These are phyloP conservation scores for Crotalus horridus DNA, from an alignment of 2,113 vertebrate genomes.

Conservation along the genomic window DNA sequence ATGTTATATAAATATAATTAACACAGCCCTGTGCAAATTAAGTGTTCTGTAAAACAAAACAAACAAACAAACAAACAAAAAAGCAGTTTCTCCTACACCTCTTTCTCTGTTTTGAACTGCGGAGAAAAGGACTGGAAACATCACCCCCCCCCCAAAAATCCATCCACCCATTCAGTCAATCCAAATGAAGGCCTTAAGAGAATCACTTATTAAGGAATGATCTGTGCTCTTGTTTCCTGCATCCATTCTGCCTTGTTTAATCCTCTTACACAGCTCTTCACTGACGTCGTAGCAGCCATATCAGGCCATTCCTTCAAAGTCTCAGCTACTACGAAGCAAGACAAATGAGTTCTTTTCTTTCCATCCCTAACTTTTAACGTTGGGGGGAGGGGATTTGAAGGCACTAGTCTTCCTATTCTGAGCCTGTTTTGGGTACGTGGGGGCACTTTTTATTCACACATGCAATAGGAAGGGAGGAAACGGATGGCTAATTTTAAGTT, in stretches of 20 bases:
- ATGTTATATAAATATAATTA: neutral
- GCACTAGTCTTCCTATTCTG: neutral
- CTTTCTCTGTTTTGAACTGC: neutral
- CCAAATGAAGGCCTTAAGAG: neutral
- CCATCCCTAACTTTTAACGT: neutral
- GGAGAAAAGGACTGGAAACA: neutral
- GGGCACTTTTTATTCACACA: neutral
- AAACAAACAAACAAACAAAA: neutral
- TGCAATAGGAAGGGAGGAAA: neutral
- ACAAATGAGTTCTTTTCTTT: neutral
- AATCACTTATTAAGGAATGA: conserved; percentile 29
- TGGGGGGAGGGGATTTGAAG: no score
- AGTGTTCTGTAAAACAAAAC: neutral
- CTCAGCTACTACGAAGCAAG: neutral
- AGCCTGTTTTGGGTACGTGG: neutral
- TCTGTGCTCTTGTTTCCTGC: conserved; percentile 24
- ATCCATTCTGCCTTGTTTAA: conserved; percentile 37
- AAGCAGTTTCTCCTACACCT: neutral
- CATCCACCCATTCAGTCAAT: conserved; percentile 4
- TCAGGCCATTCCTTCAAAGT: neutral
- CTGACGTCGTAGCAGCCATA: neutral
- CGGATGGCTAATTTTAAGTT: neutral
- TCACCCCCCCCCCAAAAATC: no score
- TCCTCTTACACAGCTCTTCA: conserved; percentile 15
- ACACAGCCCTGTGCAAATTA: neutral